Evolutionary conservation across 1,140 invertebrate species (phyloP).

Genomic region (Caerostris extrusa): DNA sequence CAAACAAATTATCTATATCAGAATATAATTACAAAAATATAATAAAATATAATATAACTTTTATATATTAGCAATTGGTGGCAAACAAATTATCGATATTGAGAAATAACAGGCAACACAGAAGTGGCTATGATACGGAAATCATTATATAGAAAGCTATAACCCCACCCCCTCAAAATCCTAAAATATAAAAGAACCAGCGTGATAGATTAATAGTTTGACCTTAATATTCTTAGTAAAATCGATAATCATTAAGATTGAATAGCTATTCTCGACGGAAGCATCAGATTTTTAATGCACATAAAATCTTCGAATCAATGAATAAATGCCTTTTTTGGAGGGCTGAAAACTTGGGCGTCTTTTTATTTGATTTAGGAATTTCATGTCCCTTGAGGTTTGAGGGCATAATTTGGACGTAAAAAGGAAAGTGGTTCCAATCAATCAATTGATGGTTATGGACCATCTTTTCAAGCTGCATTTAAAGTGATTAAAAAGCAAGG

Average conservation of each 20-base stretch:
- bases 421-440: background rate
- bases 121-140: no score
- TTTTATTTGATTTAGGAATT: background rate
- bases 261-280: slow-evolving; percentile 10
- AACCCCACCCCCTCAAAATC: no score
- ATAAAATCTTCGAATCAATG: slow-evolving; percentile 19
- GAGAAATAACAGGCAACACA: no score
- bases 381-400: background rate
- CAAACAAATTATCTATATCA: no score
- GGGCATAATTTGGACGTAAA: background rate
- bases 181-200: background rate
- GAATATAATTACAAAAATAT: no score
- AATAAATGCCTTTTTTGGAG: background rate
- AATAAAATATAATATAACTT: no score
- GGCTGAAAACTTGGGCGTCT: background rate
- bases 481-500: background rate
- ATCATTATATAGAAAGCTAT: no score
- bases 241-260: slow-evolving; percentile 20
- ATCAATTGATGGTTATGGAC: background rate
- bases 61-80: no score
- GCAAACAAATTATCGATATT: no score
- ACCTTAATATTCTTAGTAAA: background rate
- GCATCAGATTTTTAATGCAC: slow-evolving; percentile 38
- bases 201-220: background rate
- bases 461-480: background rate